phyloP scores from a whole-genome alignment of 2,888 invertebrate genomes.

The Drosophila kambysellisi region DNA sequence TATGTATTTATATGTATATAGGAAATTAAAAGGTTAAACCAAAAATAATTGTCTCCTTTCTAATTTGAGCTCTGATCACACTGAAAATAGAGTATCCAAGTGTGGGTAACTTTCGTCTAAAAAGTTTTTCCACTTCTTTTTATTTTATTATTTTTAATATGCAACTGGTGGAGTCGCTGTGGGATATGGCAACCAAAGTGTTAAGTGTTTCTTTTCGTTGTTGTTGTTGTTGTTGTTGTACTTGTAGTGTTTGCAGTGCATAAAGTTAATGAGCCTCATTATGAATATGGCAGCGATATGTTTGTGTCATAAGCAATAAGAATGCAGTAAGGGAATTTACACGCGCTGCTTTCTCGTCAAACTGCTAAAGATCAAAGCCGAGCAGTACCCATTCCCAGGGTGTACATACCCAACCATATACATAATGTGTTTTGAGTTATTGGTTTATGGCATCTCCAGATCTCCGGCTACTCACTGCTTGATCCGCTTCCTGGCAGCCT shows the following conservation, averaged over 20 bases:
- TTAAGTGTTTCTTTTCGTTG: conserved; percentile 59
- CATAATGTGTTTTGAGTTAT: conserved; percentile 78
- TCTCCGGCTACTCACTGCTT: conserved; percentile 25
- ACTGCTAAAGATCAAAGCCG: conserved; percentile 80
- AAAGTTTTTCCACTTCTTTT: conserved; percentile 14
- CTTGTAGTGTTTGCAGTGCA: conserved; percentile 55
- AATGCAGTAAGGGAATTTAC: conserved; percentile 62
- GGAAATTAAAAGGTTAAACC: neutral
- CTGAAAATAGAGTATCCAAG: neutral
- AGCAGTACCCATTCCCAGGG: conserved; percentile 44
- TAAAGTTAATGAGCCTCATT: conserved; percentile 82
- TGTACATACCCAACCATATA: conserved; percentile 38
- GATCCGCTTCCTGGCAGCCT: conserved; percentile 68
- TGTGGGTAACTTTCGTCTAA: neutral
- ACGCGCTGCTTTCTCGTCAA: conserved; percentile 68
- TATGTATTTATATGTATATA: neutral
- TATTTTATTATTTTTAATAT: conserved; percentile 18
- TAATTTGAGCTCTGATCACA: neutral
- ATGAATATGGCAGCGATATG: conserved; percentile 82
- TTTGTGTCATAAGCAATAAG: conserved; percentile 76
- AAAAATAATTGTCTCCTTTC: neutral
- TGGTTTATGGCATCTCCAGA: conserved; percentile 39
- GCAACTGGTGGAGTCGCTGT: conserved; percentile 20
- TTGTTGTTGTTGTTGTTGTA: conserved; percentile 23
- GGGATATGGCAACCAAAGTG: conserved; percentile 65